phyloP scores from a whole-genome alignment of 2,113 vertebrate species.

The Brachypodius melanocephalos region DNA sequence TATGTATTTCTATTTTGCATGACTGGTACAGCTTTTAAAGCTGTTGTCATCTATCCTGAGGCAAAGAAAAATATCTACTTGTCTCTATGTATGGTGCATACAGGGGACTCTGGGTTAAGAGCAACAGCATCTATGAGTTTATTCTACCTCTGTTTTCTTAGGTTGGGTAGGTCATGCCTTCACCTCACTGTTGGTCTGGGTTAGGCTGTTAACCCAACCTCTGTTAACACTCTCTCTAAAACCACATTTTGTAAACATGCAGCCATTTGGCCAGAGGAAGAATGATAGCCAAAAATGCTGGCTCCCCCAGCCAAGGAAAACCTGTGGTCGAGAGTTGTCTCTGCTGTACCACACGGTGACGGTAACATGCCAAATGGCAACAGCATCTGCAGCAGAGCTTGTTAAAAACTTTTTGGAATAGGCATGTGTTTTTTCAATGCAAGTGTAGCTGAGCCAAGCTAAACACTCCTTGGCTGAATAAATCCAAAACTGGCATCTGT shows the following conservation, averaged over 20 bases:
- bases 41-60: conserved; percentile 27
- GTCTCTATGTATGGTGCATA: not conserved
- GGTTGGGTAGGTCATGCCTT: conserved; percentile 41
- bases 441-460: conserved; percentile 69
- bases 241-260: conserved; percentile 65
- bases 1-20: conserved; percentile 40
- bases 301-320: conserved; percentile 66
- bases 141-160: conserved; percentile 6
- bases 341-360: conserved; percentile 64
- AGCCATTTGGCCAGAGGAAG: conserved; percentile 64
- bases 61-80: conserved; percentile 9
- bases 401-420: conserved; percentile 78
- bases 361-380: conserved; percentile 77
- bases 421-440: conserved; percentile 72
- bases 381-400: conserved; percentile 66
- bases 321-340: conserved; percentile 72
- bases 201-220: conserved; percentile 52
- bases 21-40: conserved; percentile 23
- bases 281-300: conserved; percentile 50
- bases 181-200: conserved; percentile 27
- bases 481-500: conserved; percentile 74
- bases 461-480: conserved; percentile 77
- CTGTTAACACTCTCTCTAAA: conserved; percentile 69
- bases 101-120: not conserved
- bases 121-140: not conserved